phyloP scores from a whole-genome alignment of 2,797 vertebrate genomes.

The Syndactyla subalaris region DNA sequence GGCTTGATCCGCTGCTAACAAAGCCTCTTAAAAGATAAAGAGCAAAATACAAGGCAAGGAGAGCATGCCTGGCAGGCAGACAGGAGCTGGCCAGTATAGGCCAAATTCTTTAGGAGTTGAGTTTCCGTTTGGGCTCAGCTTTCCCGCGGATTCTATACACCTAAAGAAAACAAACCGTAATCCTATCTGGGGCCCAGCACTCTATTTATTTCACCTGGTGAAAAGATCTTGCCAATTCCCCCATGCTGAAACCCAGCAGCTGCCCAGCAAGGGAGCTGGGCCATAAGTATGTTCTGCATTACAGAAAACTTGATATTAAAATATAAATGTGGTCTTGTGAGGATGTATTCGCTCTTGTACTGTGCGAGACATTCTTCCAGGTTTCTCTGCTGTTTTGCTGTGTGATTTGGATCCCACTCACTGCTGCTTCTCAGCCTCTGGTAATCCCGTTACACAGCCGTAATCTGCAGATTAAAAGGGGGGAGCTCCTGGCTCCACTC shows the following conservation, averaged over 20 bases:
- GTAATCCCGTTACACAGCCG: slow-evolving; percentile 32
- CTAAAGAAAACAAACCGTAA: slow-evolving; percentile 79
- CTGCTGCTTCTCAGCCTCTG: not conserved
- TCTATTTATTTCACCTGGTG: slow-evolving; percentile 76
- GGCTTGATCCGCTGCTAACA: slow-evolving; percentile 66
- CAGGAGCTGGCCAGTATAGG: slow-evolving; percentile 70
- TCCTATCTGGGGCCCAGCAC: slow-evolving; percentile 71
- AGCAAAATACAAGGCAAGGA: slow-evolving; percentile 50
- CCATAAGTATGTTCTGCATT: slow-evolving; percentile 69
- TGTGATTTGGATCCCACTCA: slow-evolving; percentile 3
- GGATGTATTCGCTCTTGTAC: not conserved
- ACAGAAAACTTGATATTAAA: slow-evolving; percentile 57
- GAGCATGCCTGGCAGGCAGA: slow-evolving; percentile 75
- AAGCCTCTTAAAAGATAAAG: slow-evolving; percentile 73
- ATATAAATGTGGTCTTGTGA: not conserved
- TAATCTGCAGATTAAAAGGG: slow-evolving; percentile 43
- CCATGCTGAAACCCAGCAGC: slow-evolving; percentile 56
- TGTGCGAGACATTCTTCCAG: not conserved
- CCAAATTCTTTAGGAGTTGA: slow-evolving; percentile 77
- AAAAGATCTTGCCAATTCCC: slow-evolving; percentile 67
- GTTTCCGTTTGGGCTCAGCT: slow-evolving; percentile 77
- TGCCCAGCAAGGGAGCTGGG: slow-evolving; percentile 61
- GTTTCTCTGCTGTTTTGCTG: not conserved
- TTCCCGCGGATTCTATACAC: slow-evolving; percentile 71
- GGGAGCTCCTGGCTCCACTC: not conserved